phyloP scores from a whole-genome alignment of 2,888 invertebrate genomes.

The Trimorus sp. region DNA sequence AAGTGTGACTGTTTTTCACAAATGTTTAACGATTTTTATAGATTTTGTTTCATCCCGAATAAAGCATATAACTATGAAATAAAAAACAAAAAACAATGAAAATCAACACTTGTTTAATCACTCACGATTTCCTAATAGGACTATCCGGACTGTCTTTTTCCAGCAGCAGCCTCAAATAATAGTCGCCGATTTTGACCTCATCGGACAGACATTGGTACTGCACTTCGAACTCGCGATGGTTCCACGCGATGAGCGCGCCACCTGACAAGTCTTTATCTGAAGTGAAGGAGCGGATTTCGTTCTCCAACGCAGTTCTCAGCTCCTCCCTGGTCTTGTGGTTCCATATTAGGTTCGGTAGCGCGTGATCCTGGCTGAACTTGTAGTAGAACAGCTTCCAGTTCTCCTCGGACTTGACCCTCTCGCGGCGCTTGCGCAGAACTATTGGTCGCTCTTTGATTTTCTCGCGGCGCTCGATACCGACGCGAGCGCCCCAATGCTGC shows the following conservation, averaged over 20 bases:
- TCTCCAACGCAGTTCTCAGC: constrained; percentile 94
- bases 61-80: no score
- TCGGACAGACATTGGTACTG: constrained; percentile 96
- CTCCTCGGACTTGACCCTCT: constrained; percentile 91
- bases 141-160: constrained; percentile 94
- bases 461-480: constrained; percentile 85
- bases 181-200: constrained; percentile 99
- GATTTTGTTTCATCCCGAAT: no score
- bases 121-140: constrained; percentile 95
- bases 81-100: no score
- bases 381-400: constrained; percentile 98
- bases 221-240: constrained; percentile 98
- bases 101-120: no score
- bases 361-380: constrained; percentile 96
- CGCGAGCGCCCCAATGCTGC: constrained; percentile 88
- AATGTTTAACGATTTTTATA: no score
- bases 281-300: constrained; percentile 94
- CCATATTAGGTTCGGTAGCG: constrained; percentile 98
- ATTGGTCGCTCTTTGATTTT: constrained; percentile 91
- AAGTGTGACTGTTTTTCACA: no score
- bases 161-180: constrained; percentile 95
- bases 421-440: constrained; percentile 93
- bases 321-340: constrained; percentile 99
- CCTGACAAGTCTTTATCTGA: constrained; percentile 95
- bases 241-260: constrained; percentile 94